Evolutionary conservation across 2,888 invertebrate species (phyloP).

Genomic region (Cheilosia variabilis): DNA sequence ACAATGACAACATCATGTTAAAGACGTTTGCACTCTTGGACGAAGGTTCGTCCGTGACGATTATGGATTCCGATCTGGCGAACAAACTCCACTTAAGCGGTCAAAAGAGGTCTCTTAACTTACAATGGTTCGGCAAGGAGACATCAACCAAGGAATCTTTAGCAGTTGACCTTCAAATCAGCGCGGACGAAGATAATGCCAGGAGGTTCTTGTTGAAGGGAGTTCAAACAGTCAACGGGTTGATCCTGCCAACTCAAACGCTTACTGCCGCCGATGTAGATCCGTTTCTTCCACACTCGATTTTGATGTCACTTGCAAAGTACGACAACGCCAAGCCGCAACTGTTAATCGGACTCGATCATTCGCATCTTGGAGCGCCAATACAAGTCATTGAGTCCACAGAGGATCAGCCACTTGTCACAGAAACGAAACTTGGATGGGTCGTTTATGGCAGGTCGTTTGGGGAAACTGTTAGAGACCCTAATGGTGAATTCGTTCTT

Average conservation of each 20-base stretch:
- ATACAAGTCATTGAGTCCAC: neutral
- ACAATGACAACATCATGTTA: no score
- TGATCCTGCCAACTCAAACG: neutral
- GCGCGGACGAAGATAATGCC: neutral
- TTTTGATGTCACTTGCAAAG: neutral
- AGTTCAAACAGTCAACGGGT: neutral
- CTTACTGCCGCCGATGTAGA: neutral
- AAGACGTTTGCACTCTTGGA: neutral
- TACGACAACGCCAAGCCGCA: neutral
- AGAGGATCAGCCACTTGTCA: neutral
- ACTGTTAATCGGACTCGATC: slow-evolving; percentile 1
- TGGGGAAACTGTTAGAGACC: neutral
- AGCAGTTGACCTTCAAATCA: neutral
- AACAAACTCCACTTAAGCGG: no score
- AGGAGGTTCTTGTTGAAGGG: neutral
- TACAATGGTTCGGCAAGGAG: no score
- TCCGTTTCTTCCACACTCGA: neutral
- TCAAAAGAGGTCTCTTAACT: no score
- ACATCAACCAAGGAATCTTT: no score
- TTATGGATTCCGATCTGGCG: no score
- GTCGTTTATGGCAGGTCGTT: slow-evolving; percentile 1
- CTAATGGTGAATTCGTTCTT: neutral
- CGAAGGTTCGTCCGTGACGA: neutral
- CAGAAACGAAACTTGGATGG: slow-evolving; percentile 1
- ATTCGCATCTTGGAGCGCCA: slow-evolving; percentile 2